Evolutionary conservation across 2,888 invertebrate species (phyloP).

Genomic region (Drosophila tanythrix): DNA sequence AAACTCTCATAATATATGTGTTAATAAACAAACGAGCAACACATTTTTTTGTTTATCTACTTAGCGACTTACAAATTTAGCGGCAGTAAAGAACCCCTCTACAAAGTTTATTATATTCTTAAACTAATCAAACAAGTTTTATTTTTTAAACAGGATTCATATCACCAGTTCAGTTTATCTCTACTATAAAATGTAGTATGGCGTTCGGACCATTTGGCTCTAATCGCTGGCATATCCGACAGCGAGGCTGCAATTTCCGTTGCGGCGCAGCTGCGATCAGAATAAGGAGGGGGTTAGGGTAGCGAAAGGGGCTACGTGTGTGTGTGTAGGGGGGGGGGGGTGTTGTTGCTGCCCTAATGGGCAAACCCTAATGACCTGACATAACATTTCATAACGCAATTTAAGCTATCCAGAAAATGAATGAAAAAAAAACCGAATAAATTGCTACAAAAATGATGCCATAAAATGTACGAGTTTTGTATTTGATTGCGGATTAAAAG

Average conservation of each 20-base stretch:
- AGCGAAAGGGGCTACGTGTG: neutral
- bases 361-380: conserved; percentile 74
- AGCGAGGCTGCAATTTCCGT: conserved; percentile 67
- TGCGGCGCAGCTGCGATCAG: conserved; percentile 20
- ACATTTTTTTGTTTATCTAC: neutral
- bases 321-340: no score
- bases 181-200: conserved; percentile 17
- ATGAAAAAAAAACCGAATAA: conserved; percentile 25
- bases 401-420: conserved; percentile 55
- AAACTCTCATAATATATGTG: neutral
- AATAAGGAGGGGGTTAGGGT: neutral
- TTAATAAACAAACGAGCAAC: neutral
- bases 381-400: conserved; percentile 78
- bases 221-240: conserved; percentile 69
- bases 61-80: neutral
- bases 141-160: conserved; percentile 9
- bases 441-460: conserved; percentile 60
- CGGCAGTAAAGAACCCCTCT: neutral
- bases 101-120: neutral
- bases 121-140: neutral
- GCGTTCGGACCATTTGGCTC: conserved; percentile 53
- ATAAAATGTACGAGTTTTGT: conserved; percentile 60
- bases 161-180: conserved; percentile 12
- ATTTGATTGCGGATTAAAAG: conserved; percentile 70
- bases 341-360: conserved; percentile 52